Base-by-base conservation (phyloP, 2,113 vertebrate species). In the Chamaetylas fuelleborni region DNA sequence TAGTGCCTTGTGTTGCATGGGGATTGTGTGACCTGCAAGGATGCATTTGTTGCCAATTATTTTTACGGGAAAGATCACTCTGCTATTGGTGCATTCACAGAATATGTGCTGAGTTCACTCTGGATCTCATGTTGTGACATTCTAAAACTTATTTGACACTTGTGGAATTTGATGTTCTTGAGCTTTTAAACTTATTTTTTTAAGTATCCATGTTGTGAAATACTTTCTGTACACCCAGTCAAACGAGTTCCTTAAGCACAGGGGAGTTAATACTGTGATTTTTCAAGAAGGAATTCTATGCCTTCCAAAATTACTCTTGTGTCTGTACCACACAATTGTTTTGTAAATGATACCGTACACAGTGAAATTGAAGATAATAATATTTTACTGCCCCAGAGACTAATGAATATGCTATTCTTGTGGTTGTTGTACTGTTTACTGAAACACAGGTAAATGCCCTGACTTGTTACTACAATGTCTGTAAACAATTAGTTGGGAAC, bases 361-460 rank as follows among this genome's bases (percentile, higher is more conserved):
- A 66, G 18, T 67, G 71, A 86, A 94, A 89, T 65, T 69, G 57
- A 89, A 87, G 61, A 71, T 84, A 78, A 80, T 76, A 88, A 72
- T 56, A 77, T 89, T 96, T 87, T 92, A 67, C 45, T 87, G 40
- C 16, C 20, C 9, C 31, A 53, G 66, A 81, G 25, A 95, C 61
- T 95, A 95, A 95, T 95, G 48, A 86, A 81, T 81, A 47, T 69
- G 25, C 19, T 81, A 33, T 34, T 92, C 84, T 69, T 91, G 83
- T 65, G 62, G 65, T 50, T 90, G 29, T n/a, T 81, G 72, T 58
- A 23, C 36, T 86, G 14, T 76, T 93, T 93, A 85, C 42, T 80
- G 81, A 85, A 76, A 36, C 66, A 69, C 38, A 80, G 50, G 90
- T 70, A 89, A 94, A 43, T 61, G 87, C 33, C 8, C 48, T 6